Percentiles rank a stretch among this genome's conserved stretches.
Conservation (phyloP, 92 coral and sea anemone species). For the Epizoanthus scotinus region DNA sequence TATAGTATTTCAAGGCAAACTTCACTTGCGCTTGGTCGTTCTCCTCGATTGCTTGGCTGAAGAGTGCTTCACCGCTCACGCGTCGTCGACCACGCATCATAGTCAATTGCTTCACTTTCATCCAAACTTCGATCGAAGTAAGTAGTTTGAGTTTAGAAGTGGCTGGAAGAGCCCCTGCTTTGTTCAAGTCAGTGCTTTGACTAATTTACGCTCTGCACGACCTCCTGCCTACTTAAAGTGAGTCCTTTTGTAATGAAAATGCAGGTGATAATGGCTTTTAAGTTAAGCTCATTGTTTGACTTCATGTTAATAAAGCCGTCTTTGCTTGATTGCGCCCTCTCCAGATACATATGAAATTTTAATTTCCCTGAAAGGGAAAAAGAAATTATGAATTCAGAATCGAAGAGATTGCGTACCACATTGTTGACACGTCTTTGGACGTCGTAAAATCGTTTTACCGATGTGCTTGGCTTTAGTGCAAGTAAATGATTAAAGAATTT, state of each 20-base stretch:
- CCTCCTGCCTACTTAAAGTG: conserved; percentile 37
- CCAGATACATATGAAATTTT: conserved; percentile 28
- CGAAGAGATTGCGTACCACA: background rate
- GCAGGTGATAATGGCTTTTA: conserved; percentile 35
- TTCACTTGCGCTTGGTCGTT: conserved; percentile 78
- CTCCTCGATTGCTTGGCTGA: conserved; percentile 75
- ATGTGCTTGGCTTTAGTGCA: conserved; percentile 3
- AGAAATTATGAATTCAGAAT: conserved; percentile 6
- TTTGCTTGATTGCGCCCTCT: conserved; percentile 34
- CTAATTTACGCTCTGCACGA: conserved; percentile 6
- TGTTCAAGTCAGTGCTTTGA: background rate
- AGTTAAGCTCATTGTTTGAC: conserved; percentile 44
- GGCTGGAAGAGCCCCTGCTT: background rate
- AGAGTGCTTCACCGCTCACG: conserved; percentile 49
- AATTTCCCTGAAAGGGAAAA: conserved; percentile 32
- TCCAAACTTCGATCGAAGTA: background rate
- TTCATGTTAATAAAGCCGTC: conserved; percentile 27
- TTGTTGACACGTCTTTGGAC: background rate
- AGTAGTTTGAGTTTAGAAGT: conserved; percentile 11
- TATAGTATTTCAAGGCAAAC: conserved; percentile 72
- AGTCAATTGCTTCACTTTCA: background rate
- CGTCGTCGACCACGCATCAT: conserved; percentile 40
- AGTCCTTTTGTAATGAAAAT: conserved; percentile 47
- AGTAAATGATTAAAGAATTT: background rate
- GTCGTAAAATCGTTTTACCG: background rate